Conservation (phyloP, 2,888 invertebrate species). For the Drosophila planitibia region DNA sequence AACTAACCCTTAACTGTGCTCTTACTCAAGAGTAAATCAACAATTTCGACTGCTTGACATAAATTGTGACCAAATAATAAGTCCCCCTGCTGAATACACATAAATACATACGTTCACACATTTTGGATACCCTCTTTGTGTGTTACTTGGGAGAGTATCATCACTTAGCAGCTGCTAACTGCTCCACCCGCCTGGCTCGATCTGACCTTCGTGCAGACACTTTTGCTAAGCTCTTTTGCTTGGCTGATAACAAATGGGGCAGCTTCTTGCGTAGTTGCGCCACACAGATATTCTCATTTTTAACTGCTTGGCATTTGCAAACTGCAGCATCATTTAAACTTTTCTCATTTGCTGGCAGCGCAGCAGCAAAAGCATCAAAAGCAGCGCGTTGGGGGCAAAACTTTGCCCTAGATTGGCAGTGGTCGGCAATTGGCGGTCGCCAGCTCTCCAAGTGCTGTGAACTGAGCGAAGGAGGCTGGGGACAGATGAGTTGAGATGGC, state of each 20-base stretch:
- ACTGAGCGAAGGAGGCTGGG: not conserved
- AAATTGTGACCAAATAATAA: conserved; percentile 6
- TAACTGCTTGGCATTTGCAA: conserved; percentile 80
- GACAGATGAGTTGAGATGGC: conserved; percentile 12
- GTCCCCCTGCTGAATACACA: not conserved
- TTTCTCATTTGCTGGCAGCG: conserved; percentile 76
- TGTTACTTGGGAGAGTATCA: conserved; percentile 11
- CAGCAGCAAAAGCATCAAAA: conserved; percentile 38
- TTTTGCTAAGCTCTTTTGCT: conserved; percentile 29
- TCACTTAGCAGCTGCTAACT: conserved; percentile 33
- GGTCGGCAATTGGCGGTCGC: conserved; percentile 27
- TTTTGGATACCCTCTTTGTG: not conserved
- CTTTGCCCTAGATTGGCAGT: conserved; percentile 57
- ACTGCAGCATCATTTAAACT: conserved; percentile 81
- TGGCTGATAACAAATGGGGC: conserved; percentile 71
- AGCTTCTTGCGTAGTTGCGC: conserved; percentile 33
- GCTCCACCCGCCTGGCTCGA: not conserved
- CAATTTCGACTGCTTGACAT: not conserved
- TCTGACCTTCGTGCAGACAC: conserved; percentile 38
- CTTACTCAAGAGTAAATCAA: not conserved
- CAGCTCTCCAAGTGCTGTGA: no score
- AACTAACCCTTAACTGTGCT: not conserved
- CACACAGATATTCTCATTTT: conserved; percentile 72
- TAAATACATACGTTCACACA: conserved; percentile 12
- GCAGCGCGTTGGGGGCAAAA: conserved; percentile 46